Base-by-base conservation (phyloP, 2,888 invertebrate genomes). In the Meganola albula region DNA sequence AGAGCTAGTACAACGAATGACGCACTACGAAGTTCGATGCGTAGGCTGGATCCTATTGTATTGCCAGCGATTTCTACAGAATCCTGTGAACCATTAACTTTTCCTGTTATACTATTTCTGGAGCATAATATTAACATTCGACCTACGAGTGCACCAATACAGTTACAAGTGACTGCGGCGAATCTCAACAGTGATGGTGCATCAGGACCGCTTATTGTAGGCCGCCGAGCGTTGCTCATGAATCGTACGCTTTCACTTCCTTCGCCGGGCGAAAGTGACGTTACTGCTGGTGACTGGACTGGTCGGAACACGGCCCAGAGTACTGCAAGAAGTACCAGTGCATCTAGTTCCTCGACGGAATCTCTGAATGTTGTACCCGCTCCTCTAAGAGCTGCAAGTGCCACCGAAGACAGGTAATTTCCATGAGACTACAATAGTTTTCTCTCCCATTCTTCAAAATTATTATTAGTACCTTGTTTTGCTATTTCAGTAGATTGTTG, bases 121-220 rank as follows among this genome's bases (percentile, higher is more conserved):
- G 85, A 85, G 40, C 80, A 80, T 49, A 75, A 83, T 40, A 75
- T 82, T 23, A 80, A 84, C 37, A 71, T 82, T 72, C 62, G 84
- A 21, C 85, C 85, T 14, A 82, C 82, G 0, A 84, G 82, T 50
- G 79, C 83, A 7, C 85, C 85, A 2, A 78, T 85, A 58, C 84
- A 84, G 51, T 59, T 84, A 41, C 84, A 84, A 65, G 77, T 84
- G 24, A 80, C 83, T 9, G 79, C 84, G 11, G 78, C 83, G 1
- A 83, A 83, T 63, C 54, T 84, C n/a, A 82, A 71, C 43, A 71
- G 64, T 31, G 80, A 78, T 46, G 75, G 75, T 9, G 63, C 74
- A 10, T 76, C 84, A 4, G 80, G 80, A 1, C 85, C 84, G 9
- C 58, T 84, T 28, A 83, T 85, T 29, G 73, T 84, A 6, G 84